Evolutionary conservation across 2,888 invertebrate genomes (phyloP).

Genomic region (Pogonocherus hispidulus): DNA sequence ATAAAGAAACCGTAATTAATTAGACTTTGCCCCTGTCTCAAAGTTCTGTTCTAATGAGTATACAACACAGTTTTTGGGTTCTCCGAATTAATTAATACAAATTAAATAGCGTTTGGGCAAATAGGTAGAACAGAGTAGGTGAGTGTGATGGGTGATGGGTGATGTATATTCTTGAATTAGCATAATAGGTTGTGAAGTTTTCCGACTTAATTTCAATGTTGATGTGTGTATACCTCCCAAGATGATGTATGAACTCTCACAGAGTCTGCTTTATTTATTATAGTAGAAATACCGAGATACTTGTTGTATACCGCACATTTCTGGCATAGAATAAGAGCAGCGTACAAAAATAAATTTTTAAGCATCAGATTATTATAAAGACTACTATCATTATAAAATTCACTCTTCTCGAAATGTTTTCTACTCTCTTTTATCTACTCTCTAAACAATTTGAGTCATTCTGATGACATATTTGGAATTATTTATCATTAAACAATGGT

Average conservation of each 20-base stretch:
- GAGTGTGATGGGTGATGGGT: conserved; percentile 3
- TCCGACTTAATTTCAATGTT: neutral
- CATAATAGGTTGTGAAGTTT: conserved; percentile 13
- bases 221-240: neutral
- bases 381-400: no score
- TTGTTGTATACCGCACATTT: no score
- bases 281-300: no score
- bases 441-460: no score
- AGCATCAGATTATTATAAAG: no score
- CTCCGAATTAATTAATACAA: conserved; percentile 50
- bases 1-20: conserved; percentile 37
- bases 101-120: conserved; percentile 40
- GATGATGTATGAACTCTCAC: neutral
- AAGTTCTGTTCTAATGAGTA: conserved; percentile 44
- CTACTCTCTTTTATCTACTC: no score
- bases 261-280: neutral
- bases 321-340: no score
- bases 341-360: no score
- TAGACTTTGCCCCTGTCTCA: conserved; percentile 48
- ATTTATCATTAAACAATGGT: no score
- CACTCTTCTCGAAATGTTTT: no score
- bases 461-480: no score
- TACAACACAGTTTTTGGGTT: conserved; percentile 46
- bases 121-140: neutral
- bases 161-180: conserved; percentile 11